A percentile compares a stretch with the other conserved stretches of the same genome.
Evolutionary conservation across 2,113 vertebrate species (phyloP).

Genomic region (Cyanoderma ruficeps): DNA sequence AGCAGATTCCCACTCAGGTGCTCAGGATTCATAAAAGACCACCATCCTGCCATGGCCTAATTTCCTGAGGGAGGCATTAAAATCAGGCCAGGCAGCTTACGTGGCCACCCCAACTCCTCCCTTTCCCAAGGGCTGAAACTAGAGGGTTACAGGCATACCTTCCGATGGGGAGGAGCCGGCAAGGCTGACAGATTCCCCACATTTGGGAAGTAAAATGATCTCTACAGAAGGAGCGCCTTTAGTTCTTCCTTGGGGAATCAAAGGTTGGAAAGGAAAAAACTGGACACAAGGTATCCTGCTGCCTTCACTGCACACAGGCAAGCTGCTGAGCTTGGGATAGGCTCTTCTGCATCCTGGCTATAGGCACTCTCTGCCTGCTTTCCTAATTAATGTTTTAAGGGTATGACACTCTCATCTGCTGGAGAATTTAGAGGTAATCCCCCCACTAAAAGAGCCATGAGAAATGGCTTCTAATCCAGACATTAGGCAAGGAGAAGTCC

Average conservation of each 20-base stretch:
- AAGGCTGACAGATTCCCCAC: slow-evolving; percentile 4
- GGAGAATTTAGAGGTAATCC: not conserved
- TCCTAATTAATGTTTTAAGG: not conserved
- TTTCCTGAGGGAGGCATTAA: slow-evolving; percentile 25
- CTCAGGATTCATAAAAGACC: not conserved
- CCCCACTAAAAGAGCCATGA: not conserved
- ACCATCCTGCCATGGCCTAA: not conserved
- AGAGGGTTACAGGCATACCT: slow-evolving; percentile 38
- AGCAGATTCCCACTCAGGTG: not conserved
- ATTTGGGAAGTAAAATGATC: not conserved
- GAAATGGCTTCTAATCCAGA: not conserved
- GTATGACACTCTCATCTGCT: not conserved
- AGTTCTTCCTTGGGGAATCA: not conserved
- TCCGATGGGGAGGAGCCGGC: slow-evolving; percentile 37
- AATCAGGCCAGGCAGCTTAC: slow-evolving; percentile 51
- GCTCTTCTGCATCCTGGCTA: not conserved
- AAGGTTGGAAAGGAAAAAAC: not conserved
- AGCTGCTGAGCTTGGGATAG: not conserved
- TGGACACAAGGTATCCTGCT: not conserved
- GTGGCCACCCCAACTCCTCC: slow-evolving; percentile 61
- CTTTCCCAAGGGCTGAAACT: slow-evolving; percentile 43
- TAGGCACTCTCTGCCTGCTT: not conserved
- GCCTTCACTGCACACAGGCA: not conserved
- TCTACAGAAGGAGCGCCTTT: not conserved
- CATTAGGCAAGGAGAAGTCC: not conserved